Base-by-base conservation (phyloP, 2,888 invertebrate genomes). In the Coenonympha arcania region DNA sequence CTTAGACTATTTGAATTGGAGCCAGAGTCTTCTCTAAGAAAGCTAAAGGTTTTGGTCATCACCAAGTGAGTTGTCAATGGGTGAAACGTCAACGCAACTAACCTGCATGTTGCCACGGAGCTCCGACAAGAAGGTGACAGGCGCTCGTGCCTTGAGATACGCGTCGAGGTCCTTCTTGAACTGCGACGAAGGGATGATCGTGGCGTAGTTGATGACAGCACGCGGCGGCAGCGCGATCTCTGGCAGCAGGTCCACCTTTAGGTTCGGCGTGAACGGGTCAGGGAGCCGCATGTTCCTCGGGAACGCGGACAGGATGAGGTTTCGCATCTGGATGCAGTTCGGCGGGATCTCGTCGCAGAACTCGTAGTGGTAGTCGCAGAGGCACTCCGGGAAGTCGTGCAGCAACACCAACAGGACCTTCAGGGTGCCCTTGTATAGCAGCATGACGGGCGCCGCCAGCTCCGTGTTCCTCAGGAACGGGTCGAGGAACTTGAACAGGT, bases 321-420 rank as follows among this genome's bases (percentile, higher is more conserved):
- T 99, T 43, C 99, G 90, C 96, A 99, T 96, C 79, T 95, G 99
- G 61, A 99, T 98, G 81, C 99, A 99, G 78, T 99, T 99, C 3
- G 99, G 96, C 39, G 99, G 99, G 65, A 99, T 99, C 54, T 96
- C 98, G 79, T 99, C 99, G 78, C 99, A 99, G 85, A 99, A 98
- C 36, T 96, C 95, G 76, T 99, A 99, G 78, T 99, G 98, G 79
- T 98, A 99, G 76, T 99, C 99, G 79, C 99, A 99, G 43, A 99
- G 89, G 78, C 99, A 98, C 83, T 99, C 99, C 0, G 99, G 99
- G 78, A 99, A 99, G 76, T 99, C 99, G 73, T 99, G 99, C 8
- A 99, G 88, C 22, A 99, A 86, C 0, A 99, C 98, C 30, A 99
- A 88, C 43, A 99, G 87, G 6, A 99, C 96, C 56, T 98, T 91